Conservation (phyloP, 2,888 invertebrate species). For the Amiota minor region DNA sequence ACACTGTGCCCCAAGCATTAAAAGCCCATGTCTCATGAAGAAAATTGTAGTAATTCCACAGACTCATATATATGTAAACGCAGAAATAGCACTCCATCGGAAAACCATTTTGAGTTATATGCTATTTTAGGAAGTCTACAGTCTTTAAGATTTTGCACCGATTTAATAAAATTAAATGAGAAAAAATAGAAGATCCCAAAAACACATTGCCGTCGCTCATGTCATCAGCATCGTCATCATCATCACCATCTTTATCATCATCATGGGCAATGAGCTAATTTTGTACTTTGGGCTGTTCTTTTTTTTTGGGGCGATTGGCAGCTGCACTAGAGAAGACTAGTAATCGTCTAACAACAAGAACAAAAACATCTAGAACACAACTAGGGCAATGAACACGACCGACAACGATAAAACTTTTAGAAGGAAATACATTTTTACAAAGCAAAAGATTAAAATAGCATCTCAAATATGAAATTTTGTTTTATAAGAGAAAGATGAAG, state of each 20-base stretch:
- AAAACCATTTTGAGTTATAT: neutral
- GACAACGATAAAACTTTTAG: conserved; percentile 12
- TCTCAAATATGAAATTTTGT: neutral
- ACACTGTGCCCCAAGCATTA: conserved; percentile 43
- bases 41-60: too few species aligned
- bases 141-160: neutral
- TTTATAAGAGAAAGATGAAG: too few species aligned
- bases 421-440: conserved; percentile 7
- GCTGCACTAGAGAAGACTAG: conserved; percentile 2
- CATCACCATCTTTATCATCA: too few species aligned
- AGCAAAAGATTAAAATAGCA: neutral
- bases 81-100: too few species aligned
- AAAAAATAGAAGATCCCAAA: too few species aligned
- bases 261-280: conserved; percentile 24
- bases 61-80: too few species aligned
- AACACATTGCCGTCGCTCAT: too few species aligned
- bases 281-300: neutral
- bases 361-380: neutral
- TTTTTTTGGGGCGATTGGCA: neutral
- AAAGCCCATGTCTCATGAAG: too few species aligned
- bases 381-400: conserved; percentile 3
- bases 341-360: conserved; percentile 4
- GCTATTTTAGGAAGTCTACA: neutral
- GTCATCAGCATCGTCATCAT: too few species aligned
- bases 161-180: too few species aligned